A percentile compares a stretch with the other conserved stretches of the same genome.
Evolutionary conservation across 1,140 invertebrate species (phyloP).

Genomic region (Ruditapes philippinarum): DNA sequence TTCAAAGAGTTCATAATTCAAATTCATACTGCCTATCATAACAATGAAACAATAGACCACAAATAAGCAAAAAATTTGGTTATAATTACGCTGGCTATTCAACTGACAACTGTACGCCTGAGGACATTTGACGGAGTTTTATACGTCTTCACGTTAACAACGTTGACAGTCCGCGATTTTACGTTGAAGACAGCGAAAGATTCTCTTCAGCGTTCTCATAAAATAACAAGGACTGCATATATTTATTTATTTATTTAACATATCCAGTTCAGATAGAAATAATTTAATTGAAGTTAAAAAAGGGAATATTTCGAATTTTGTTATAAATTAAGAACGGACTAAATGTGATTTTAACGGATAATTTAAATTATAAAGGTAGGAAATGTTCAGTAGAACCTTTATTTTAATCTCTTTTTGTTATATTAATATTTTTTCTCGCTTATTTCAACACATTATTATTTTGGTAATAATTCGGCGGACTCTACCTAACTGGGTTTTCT

Average conservation of each 20-base stretch:
- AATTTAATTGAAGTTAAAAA: neutral
- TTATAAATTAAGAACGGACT: no score
- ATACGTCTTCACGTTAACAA: constrained; percentile 7
- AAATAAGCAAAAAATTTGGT: neutral
- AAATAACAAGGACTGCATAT: neutral
- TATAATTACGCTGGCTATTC: neutral
- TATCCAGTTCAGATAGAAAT: neutral
- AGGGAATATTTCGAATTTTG: no score
- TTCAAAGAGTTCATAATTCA: no score
- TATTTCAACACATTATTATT: no score
- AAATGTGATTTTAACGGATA: no score
- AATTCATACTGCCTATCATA: neutral
- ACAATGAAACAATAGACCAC: constrained; percentile 15
- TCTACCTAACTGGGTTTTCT: no score
- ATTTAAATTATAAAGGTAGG: no score
- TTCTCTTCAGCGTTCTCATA: neutral
- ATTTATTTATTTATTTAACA: neutral
- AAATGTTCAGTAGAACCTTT: no score
- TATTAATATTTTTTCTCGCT: no score
- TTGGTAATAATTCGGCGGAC: no score
- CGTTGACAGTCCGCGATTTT: constrained; percentile 8
- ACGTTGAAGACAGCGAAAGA: neutral
- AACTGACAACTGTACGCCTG: constrained; percentile 17
- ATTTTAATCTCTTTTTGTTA: no score
- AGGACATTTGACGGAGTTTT: neutral